Conservation (phyloP, 2,113 vertebrate species). For the Budorcas taxicolor region DNA sequence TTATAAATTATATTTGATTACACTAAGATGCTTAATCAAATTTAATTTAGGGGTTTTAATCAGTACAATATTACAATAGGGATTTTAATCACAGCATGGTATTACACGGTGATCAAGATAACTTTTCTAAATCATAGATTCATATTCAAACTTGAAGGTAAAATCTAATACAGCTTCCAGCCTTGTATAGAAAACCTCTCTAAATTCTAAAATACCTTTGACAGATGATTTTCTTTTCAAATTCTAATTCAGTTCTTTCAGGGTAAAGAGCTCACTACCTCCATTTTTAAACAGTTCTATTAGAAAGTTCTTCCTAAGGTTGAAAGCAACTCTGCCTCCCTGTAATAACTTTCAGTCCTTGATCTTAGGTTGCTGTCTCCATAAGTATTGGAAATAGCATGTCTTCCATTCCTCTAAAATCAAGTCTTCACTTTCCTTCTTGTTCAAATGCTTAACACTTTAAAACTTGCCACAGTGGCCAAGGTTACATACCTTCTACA, state of each 20-base stretch:
- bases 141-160: conserved; percentile 31
- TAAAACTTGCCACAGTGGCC: not conserved
- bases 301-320: not conserved
- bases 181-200: not conserved
- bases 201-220: not conserved
- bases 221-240: not conserved
- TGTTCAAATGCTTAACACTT: not conserved
- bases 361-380: not conserved
- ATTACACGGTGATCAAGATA: not conserved
- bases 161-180: not conserved
- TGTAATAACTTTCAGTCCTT: not conserved
- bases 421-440: not conserved
- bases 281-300: not conserved
- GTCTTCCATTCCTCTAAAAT: not conserved
- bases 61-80: not conserved
- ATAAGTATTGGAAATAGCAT: not conserved
- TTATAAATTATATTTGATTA: not conserved
- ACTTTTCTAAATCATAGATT: not conserved
- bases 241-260: not conserved
- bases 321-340: not conserved
- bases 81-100: not conserved
- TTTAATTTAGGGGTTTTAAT: not conserved
- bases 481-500: not conserved
- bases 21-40: not conserved
- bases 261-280: not conserved